A percentile compares a stretch with the other conserved stretches of the same genome.
Conservation (phyloP, 35 echinoderm and acorn worm genomes). For the Stichopus chloronotus region DNA sequence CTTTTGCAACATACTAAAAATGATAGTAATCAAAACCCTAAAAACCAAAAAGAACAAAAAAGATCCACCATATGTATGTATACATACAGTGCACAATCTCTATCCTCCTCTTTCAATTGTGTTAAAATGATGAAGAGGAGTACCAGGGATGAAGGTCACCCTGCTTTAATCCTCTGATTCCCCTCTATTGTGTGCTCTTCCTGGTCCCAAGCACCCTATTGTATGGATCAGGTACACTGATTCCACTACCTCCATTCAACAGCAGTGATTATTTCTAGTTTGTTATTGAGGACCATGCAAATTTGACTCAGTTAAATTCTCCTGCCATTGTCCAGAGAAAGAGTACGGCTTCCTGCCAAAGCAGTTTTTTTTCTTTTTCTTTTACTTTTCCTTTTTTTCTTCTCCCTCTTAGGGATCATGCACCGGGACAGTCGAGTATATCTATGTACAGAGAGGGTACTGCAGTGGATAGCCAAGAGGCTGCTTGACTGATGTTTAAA, state of each 20-base stretch:
- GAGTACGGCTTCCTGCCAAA: constrained; percentile 31
- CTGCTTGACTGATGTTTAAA: no score
- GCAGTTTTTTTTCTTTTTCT: background rate
- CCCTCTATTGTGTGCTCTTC: constrained; percentile 29
- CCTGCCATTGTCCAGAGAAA: background rate
- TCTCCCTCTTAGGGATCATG: no score
- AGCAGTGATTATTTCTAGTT: background rate
- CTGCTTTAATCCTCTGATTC: constrained; percentile 20
- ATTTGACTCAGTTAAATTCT: constrained; percentile 45
- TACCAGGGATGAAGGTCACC: background rate
- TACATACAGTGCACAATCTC: background rate
- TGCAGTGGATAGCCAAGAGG: no score
- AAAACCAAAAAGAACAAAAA: background rate
- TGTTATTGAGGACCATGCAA: constrained; percentile 33
- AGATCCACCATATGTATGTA: background rate
- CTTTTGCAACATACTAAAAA: background rate
- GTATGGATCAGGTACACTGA: constrained; percentile 34
- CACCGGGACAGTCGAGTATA: no score
- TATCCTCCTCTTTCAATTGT: background rate
- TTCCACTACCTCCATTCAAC: constrained; percentile 26
- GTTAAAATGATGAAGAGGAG: background rate
- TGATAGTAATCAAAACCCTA: background rate
- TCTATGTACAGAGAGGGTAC: no score
- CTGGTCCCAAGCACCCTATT: constrained; percentile 26
- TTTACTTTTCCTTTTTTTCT: no score